A percentile compares a stretch with the other conserved stretches of the same genome.
Evolutionary conservation across 2,888 invertebrate species (phyloP).

Genomic region (Amphipoea lucens): DNA sequence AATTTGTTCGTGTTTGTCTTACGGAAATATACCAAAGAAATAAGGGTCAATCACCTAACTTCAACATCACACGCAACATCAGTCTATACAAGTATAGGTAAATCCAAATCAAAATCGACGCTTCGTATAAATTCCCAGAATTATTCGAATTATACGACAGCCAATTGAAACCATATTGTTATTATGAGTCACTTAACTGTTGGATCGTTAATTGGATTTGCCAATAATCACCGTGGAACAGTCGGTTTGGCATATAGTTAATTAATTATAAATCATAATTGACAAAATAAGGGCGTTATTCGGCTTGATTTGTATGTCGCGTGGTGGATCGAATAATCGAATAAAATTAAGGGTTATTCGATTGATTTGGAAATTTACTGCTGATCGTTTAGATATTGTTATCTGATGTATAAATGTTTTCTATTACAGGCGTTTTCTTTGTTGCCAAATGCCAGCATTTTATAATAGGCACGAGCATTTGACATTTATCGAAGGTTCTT

Average conservation of each 20-base stretch:
- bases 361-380: not conserved
- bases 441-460: not conserved
- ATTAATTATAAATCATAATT: slow-evolving; percentile 53
- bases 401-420: no score
- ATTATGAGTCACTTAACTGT: slow-evolving; percentile 62
- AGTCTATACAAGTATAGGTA: not conserved
- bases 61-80: not conserved
- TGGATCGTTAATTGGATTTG: slow-evolving; percentile 68
- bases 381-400: not conserved
- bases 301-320: slow-evolving; percentile 11
- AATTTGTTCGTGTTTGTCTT: not conserved
- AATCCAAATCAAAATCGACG: slow-evolving; percentile 16
- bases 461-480: not conserved
- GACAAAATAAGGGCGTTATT: slow-evolving; percentile 28
- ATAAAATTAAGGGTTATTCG: slow-evolving; percentile 1
- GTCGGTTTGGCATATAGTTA: slow-evolving; percentile 43
- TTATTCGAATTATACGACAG: slow-evolving; percentile 60
- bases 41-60: not conserved
- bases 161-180: slow-evolving; percentile 64
- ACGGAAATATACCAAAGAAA: not conserved
- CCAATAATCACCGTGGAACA: slow-evolving; percentile 64
- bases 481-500: not conserved
- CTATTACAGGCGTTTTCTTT: not conserved
- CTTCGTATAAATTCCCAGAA: slow-evolving; percentile 45
- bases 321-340: slow-evolving; percentile 10